A percentile compares a stretch with the other conserved stretches of the same genome.
Conservation (phyloP, 2,113 vertebrate species). For the Hucho hucho region DNA sequence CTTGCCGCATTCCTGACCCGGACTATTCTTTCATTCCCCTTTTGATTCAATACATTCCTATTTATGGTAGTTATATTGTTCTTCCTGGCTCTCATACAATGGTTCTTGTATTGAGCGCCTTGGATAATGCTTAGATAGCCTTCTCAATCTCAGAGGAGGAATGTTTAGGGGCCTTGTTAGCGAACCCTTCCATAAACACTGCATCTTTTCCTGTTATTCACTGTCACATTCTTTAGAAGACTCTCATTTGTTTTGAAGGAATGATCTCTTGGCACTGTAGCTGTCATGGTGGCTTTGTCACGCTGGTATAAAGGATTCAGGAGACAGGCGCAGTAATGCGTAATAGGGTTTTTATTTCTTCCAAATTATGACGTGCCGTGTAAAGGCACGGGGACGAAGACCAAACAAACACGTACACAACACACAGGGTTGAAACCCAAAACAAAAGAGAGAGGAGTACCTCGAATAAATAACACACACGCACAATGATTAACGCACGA, state of each 20-base stretch:
- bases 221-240: neutral
- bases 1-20: constrained; percentile 56
- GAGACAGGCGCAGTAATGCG: too few relatives aligned
- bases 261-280: constrained; percentile 1
- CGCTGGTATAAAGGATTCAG: too few relatives aligned
- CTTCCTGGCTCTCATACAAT: neutral
- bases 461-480: too few relatives aligned
- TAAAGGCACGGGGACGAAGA: too few relatives aligned
- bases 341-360: too few relatives aligned
- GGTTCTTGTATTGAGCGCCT: constrained; percentile 11
- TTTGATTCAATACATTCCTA: constrained; percentile 49
- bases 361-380: too few relatives aligned
- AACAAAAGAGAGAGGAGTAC: too few relatives aligned
- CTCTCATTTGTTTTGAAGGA: constrained; percentile 10
- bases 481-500: too few relatives aligned
- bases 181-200: neutral
- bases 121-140: neutral
- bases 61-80: constrained; percentile 42
- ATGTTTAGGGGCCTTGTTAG: neutral
- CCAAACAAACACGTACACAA: too few relatives aligned
- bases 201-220: constrained; percentile 14
- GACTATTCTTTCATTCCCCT: constrained; percentile 42
- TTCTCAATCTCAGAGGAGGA: constrained; percentile 5
- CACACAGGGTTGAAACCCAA: too few relatives aligned
- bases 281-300: neutral